These are phyloP conservation scores for Lepus europaeus DNA, from an alignment of 2,113 vertebrate genomes.

Conservation along the genomic window DNA sequence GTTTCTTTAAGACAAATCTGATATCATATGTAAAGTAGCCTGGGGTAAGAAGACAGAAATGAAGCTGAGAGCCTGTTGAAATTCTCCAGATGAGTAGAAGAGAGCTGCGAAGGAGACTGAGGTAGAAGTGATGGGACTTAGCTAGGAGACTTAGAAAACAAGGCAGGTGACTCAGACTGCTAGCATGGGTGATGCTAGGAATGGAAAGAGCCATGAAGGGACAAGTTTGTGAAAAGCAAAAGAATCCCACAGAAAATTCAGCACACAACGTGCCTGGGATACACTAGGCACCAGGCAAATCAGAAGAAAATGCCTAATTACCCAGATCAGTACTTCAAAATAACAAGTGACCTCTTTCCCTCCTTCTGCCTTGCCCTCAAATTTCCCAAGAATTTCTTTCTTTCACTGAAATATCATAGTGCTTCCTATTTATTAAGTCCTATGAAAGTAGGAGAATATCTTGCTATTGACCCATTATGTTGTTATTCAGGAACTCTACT, in stretches of 20 bases:
- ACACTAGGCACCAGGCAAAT: background rate
- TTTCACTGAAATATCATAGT: background rate
- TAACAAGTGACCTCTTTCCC: background rate
- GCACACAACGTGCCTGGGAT: background rate
- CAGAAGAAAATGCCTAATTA: background rate
- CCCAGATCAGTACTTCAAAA: background rate
- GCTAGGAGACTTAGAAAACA: background rate
- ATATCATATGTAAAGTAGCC: no score
- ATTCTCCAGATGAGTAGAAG: background rate
- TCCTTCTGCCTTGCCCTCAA: background rate
- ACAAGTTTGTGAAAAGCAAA: background rate
- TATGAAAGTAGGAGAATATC: background rate
- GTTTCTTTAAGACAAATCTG: background rate
- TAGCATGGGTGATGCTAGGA: background rate
- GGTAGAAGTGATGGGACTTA: constrained; percentile 64
- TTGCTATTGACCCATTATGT: background rate
- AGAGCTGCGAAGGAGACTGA: constrained; percentile 5
- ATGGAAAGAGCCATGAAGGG: background rate
- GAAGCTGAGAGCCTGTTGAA: background rate
- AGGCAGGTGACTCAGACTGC: background rate
- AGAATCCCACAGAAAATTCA: background rate
- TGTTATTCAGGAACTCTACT: background rate
- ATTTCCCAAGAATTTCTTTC: background rate
- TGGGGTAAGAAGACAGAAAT: background rate
- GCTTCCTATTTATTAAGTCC: background rate